These are phyloP conservation scores for Uria aalge DNA, from an alignment of 2,113 vertebrate species.

Conservation along the genomic window DNA sequence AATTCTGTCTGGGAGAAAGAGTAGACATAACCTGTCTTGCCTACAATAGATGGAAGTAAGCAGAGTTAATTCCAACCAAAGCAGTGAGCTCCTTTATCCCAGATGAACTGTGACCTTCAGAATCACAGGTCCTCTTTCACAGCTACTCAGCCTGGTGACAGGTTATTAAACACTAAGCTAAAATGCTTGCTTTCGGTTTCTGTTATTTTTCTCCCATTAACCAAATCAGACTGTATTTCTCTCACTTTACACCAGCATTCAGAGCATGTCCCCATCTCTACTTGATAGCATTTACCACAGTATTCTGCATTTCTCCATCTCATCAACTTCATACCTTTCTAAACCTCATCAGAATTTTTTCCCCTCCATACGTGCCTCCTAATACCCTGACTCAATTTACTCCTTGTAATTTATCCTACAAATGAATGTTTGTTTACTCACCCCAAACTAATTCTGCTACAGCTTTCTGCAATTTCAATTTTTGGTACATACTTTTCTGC, in stretches of 20 bases:
- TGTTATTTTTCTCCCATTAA: not conserved
- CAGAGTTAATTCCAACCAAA: not conserved
- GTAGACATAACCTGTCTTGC: not conserved
- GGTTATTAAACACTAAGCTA: not conserved
- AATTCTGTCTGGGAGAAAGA: not conserved
- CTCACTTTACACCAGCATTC: not conserved
- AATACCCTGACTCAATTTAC: not conserved
- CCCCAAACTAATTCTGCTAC: not conserved
- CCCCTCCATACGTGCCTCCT: not conserved
- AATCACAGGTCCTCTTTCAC: not conserved
- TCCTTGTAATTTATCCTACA: not conserved
- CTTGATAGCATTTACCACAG: not conserved
- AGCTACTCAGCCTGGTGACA: not conserved
- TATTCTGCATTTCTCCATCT: not conserved
- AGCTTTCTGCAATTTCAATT: not conserved
- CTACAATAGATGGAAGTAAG: not conserved
- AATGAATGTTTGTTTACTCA: not conserved
- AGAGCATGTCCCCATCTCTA: not conserved
- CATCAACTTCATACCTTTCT: not conserved
- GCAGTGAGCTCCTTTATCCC: not conserved
- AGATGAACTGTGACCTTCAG: not conserved
- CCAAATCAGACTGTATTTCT: not conserved
- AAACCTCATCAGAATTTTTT: not conserved
- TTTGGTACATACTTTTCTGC: not conserved
- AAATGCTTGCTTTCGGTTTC: not conserved